These are phyloP conservation scores for Oncorhynchus kisutch DNA, from an alignment of 2,113 vertebrate genomes.

Conservation along the genomic window DNA sequence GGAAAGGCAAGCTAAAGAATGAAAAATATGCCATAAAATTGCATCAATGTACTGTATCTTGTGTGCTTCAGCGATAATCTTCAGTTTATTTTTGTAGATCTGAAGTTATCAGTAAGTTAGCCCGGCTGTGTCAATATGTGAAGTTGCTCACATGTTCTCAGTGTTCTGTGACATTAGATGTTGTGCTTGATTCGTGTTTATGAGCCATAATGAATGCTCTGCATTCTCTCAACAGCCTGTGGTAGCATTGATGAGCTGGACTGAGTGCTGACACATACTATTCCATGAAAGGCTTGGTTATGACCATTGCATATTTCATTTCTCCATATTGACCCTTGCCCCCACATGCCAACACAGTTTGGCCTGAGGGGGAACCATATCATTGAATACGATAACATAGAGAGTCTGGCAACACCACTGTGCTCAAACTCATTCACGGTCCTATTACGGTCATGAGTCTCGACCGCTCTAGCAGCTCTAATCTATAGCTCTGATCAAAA, in stretches of 20 bases:
- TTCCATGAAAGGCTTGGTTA: conserved; percentile 46
- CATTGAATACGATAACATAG: background rate
- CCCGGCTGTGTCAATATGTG: background rate
- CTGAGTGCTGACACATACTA: conserved; percentile 57
- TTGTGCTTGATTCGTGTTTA: conserved; percentile 61
- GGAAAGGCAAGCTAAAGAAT: no score
- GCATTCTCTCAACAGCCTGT: conserved; percentile 49
- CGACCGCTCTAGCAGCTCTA: no score
- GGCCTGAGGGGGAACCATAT: background rate
- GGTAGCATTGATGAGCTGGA: conserved; percentile 69
- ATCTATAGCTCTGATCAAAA: no score
- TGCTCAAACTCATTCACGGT: no score
- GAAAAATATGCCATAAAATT: no score
- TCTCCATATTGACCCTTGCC: no score
- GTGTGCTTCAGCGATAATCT: background rate
- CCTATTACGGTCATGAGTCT: no score
- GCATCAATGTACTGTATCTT: background rate
- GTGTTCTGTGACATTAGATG: conserved; percentile 54
- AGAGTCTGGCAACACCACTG: background rate
- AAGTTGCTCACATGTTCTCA: background rate
- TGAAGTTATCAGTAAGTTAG: no score
- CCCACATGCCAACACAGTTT: conserved; percentile 35
- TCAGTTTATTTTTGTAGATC: background rate
- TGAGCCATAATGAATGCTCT: conserved; percentile 66
- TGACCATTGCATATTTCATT: conserved; percentile 50